A percentile compares a stretch with the other conserved stretches of the same genome.
Evolutionary conservation across 64 coral and sea anemone genomes (phyloP).

Genomic region (Pocillopora verrucosa): DNA sequence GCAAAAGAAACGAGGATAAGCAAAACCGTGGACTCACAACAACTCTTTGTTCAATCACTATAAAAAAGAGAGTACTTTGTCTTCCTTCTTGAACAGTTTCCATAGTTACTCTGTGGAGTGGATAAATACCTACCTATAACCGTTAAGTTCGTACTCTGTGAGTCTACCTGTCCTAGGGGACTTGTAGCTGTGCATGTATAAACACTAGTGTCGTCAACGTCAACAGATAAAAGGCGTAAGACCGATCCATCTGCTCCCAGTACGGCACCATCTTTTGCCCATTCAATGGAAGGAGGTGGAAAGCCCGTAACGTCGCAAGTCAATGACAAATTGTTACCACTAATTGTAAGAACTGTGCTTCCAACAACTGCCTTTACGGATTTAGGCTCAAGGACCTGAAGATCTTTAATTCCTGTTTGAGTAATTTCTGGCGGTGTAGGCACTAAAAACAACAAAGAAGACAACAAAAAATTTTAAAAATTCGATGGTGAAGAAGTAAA

Average conservation of each 20-base stretch:
- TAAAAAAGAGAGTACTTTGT: no score
- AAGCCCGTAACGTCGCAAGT: slow-evolving; percentile 52
- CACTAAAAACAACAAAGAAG: slow-evolving; percentile 31
- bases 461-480: not conserved
- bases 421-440: slow-evolving; percentile 52
- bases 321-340: slow-evolving; percentile 46
- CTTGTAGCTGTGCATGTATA: slow-evolving; percentile 73
- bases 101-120: not conserved
- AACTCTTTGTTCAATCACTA: no score
- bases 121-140: slow-evolving; percentile 29
- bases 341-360: slow-evolving; percentile 51
- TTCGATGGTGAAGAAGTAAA: not conserved
- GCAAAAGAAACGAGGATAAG: no score
- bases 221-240: slow-evolving; percentile 3
- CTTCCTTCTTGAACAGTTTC: no score
- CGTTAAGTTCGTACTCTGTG: slow-evolving; percentile 17
- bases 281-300: slow-evolving; percentile 40
- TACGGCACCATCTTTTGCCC: slow-evolving; percentile 38
- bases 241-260: not conserved
- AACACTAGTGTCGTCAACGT: slow-evolving; percentile 39
- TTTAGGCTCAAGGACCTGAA: slow-evolving; percentile 24
- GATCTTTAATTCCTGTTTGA: slow-evolving; percentile 24
- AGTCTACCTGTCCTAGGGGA: slow-evolving; percentile 13
- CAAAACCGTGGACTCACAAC: no score
- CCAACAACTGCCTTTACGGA: slow-evolving; percentile 43